Percentiles rank a stretch among this genome's conserved stretches.
These are phyloP conservation scores for Perithous albicinctus DNA, from an alignment of 2,888 invertebrate genomes.

Conservation along the genomic window DNA sequence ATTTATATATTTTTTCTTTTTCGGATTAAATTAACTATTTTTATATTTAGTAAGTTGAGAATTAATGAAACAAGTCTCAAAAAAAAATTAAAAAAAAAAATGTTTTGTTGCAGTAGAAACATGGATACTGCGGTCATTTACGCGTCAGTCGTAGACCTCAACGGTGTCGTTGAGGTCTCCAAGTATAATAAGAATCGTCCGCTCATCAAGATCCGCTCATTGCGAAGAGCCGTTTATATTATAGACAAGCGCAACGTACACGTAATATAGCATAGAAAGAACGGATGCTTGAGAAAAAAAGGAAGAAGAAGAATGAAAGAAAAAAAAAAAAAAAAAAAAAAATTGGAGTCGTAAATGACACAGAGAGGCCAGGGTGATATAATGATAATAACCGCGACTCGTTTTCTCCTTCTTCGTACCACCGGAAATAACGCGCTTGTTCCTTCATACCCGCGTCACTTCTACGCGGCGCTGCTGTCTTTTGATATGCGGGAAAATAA, in stretches of 20 bases:
- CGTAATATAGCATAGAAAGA: conserved; percentile 38
- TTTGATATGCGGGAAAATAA: not conserved
- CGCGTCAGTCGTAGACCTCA: conserved; percentile 11
- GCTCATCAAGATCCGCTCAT: conserved; percentile 53
- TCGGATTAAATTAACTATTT: too few species aligned
- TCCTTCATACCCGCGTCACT: not conserved
- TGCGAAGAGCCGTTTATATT: conserved; percentile 36
- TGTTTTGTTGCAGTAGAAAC: not conserved
- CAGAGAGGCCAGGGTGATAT: conserved; percentile 74
- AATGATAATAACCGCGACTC: conserved; percentile 73
- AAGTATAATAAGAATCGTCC: conserved; percentile 34
- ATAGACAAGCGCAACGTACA: not conserved
- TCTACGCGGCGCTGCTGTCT: not conserved
- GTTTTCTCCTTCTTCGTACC: conserved; percentile 36
- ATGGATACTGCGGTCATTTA: conserved; percentile 22
- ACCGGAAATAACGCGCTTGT: conserved; percentile 64
- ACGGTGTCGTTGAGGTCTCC: not conserved
- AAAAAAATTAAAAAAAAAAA: not conserved
- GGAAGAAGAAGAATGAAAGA: conserved; percentile 22
- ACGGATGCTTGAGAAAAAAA: conserved; percentile 65
- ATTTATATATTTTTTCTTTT: too few species aligned
- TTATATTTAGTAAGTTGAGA: not conserved
- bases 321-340: conserved; percentile 29
- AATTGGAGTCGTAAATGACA: conserved; percentile 35
- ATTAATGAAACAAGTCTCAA: not conserved